Percentiles rank a stretch among this genome's conserved stretches.
These are phyloP conservation scores for Nephrotoma flavescens DNA, from an alignment of 2,888 invertebrate genomes.

Conservation along the genomic window DNA sequence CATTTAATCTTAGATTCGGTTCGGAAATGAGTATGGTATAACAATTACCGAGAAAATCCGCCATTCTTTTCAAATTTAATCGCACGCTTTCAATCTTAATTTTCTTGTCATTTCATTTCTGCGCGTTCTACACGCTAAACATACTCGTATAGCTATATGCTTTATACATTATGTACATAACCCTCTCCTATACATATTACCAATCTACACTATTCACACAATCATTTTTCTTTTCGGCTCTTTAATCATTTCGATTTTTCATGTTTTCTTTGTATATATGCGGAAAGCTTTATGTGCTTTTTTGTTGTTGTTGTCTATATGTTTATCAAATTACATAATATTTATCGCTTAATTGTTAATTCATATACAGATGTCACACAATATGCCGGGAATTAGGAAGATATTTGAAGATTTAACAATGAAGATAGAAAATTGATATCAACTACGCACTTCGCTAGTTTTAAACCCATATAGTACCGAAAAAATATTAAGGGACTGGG, in stretches of 20 bases:
- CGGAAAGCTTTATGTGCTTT: not conserved
- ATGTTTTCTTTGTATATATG: not conserved
- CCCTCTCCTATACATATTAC: not conserved
- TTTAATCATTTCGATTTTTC: not conserved
- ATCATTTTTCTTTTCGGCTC: not conserved
- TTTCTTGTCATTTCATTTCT: not conserved
- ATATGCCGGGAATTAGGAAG: too few relatives aligned
- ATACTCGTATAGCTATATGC: not conserved
- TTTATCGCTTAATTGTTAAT: not conserved
- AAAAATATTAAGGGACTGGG: too few relatives aligned
- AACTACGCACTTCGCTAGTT: too few relatives aligned
- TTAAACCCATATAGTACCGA: too few relatives aligned
- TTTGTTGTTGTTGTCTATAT: not conserved
- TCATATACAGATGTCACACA: not conserved
- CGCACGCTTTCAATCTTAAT: not conserved
- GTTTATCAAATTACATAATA: not conserved
- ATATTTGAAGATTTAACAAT: too few relatives aligned
- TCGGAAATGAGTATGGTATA: not conserved
- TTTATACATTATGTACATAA: not conserved
- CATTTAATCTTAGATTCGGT: not conserved
- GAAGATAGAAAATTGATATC: too few relatives aligned
- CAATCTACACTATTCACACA: not conserved
- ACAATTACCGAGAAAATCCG: not conserved
- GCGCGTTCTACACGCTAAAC: not conserved
- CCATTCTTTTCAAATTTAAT: not conserved